Base-by-base conservation (phyloP, 1,140 invertebrate species). In the Heterodera carotae region DNA sequence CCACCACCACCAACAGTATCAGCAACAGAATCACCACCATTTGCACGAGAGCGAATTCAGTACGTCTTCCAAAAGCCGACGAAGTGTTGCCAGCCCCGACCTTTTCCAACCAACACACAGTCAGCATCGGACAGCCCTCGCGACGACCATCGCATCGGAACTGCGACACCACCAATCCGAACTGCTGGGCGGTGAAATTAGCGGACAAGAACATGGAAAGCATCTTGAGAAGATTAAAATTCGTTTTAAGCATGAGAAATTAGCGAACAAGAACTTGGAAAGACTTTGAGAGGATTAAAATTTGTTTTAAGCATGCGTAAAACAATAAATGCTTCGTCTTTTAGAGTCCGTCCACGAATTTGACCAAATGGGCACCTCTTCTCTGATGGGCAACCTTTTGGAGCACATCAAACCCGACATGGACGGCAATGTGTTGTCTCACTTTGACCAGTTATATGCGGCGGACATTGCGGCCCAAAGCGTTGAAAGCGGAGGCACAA, bases 151-250 rank as follows among this genome's bases (percentile, higher is more conserved):
- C 12, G 66, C 66, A 18, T 68, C 66, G 33, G 33, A 34, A 36
- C 15, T 43, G 15, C 66, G 64, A 18, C 72, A 62, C n/a, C 43
- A 74, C 33, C 72, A 74, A 64, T 31, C 72, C 31, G 72, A 74
- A 56, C 64, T 74, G 8, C 12, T 66, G 33, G 62, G 62, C n/a
- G 22, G 29, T 25, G 71, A 64, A 22, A 73, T 73, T 62, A 56
- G 56, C 27, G 53, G 48, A 31, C 33, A 25, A 62, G 62, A 73
- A 27, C 56, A 74, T 62, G 56, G 56, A 6, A 64, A 29, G 66
- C 12, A 66, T 18, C 27, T 18, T 22, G 12, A 22, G 22, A 56
- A 12, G 22, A 56, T n/a, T 2, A 43, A n/a, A n/a, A n/a, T n/a
- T n/a, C n/a, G n/a, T n/a, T n/a, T n/a, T n/a, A n/a, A n/a, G n/a